Percentiles rank a stretch among this genome's conserved stretches.
These are phyloP conservation scores for Apamea anceps DNA, from an alignment of 2,888 invertebrate genomes.

Conservation along the genomic window DNA sequence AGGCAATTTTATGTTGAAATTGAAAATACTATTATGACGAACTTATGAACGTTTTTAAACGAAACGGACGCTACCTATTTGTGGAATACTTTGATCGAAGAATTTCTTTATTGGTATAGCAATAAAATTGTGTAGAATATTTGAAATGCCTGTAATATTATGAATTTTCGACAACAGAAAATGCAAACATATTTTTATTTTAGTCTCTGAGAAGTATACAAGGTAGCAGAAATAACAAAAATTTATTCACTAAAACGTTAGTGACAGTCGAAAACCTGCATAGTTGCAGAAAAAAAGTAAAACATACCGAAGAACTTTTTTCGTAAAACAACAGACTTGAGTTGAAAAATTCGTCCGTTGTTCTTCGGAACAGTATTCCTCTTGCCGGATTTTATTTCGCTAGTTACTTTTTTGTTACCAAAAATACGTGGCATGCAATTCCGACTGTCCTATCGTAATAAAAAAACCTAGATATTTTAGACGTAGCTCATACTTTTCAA, in stretches of 20 bases:
- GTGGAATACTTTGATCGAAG: slow-evolving; percentile 1
- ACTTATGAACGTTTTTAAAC: slow-evolving; percentile 40
- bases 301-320: slow-evolving; percentile 41
- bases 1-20: slow-evolving; percentile 56
- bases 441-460: not conserved
- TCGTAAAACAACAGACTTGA: slow-evolving; percentile 58
- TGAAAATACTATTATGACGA: slow-evolving; percentile 39
- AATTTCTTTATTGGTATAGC: slow-evolving; percentile 28
- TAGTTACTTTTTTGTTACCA: slow-evolving; percentile 59
- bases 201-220: not conserved
- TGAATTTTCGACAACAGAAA: not conserved
- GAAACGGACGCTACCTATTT: slow-evolving; percentile 21
- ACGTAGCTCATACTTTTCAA: not conserved
- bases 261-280: slow-evolving; percentile 34
- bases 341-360: slow-evolving; percentile 59
- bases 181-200: not conserved
- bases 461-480: slow-evolving; percentile 9
- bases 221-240: slow-evolving; percentile 6
- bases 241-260: slow-evolving; percentile 23
- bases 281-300: slow-evolving; percentile 38
- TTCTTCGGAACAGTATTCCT: slow-evolving; percentile 56
- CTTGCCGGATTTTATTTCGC: slow-evolving; percentile 58
- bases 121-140: slow-evolving; percentile 7
- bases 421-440: slow-evolving; percentile 36
- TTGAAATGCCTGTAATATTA: slow-evolving; percentile 11